Conservation (phyloP, 1,140 invertebrate species). For the Tetragnatha versicolor region DNA sequence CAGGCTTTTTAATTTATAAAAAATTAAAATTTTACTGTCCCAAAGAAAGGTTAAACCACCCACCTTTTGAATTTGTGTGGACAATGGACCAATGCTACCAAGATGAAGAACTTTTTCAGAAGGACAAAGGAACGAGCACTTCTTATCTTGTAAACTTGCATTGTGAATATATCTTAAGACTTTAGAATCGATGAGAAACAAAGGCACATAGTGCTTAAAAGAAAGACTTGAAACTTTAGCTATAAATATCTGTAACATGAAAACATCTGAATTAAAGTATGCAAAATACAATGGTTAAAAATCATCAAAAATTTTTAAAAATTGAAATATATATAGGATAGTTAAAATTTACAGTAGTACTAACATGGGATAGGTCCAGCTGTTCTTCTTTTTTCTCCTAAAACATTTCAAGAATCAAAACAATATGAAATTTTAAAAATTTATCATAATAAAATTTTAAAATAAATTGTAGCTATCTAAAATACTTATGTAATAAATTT, state of each 20-base stretch:
- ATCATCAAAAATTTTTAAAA: not conserved
- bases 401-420: constrained; percentile 4
- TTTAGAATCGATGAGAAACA: constrained; percentile 56
- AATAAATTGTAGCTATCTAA: not conserved
- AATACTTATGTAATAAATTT: not conserved
- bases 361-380: constrained; percentile 20
- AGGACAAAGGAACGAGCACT: constrained; percentile 46
- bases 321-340: not conserved
- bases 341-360: not conserved
- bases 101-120: constrained; percentile 54
- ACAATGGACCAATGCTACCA: constrained; percentile 55
- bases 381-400: constrained; percentile 20
- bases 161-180: constrained; percentile 46
- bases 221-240: constrained; percentile 21
- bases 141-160: not conserved
- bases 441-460: not conserved
- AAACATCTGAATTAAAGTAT: too few relatives aligned
- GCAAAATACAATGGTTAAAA: not conserved
- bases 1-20: too few relatives aligned
- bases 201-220: constrained; percentile 53
- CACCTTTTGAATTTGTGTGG: constrained; percentile 52
- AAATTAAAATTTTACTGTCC: too few relatives aligned
- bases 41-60: too few relatives aligned
- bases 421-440: not conserved
- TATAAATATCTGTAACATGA: constrained; percentile 28